Evolutionary conservation across 2,113 vertebrate species (phyloP), one percentile per base, ranked within the genome.

Genomic region (Coptodon bakossiorum): DNA sequence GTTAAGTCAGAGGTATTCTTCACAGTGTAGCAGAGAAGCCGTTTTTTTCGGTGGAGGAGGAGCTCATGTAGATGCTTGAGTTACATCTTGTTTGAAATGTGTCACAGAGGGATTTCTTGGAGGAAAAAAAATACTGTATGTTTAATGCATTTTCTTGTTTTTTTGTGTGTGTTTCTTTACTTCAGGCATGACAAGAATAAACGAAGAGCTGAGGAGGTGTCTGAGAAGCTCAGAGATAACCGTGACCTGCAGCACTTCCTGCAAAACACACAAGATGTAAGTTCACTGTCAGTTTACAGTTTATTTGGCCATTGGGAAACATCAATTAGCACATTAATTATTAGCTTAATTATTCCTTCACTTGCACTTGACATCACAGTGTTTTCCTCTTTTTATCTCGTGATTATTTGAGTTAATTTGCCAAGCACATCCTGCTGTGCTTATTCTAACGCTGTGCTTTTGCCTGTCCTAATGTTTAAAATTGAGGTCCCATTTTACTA

Each of bases 231-330:
- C 61, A 94, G 89, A 88, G 97, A 99, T 93, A 99, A 99, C 95
- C 96, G 97, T 0, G 97, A 97, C 82, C 96, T 99, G 52, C 98
- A 98, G 93, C 97, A 97, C 89, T 99, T 99, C 94, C 95, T 99
- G 71, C 98, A 99, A 93, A 98, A 97, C 94, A 97, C 98, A 83
- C 97, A 97, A 31, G 98, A 99, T 97, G 99, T 99, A 93, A 96
- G 97, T 95, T 71, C 80, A 80, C 4, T 34, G 4, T 53, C 82
- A 52, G n/a, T 88, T 88, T 79, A 71, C 9, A 13, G 71, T 66
- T 80, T 34, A 50, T 79, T 27, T 45, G 31, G 24, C 84, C 17
- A 2, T 40, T 14, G 17, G 12, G 8, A 12, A 78, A 79, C 84
- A 84, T 80, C 22, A 56, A 43, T 61, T 61, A 48, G 11, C 31